Evolutionary conservation across 2,888 invertebrate genomes (phyloP).

Genomic region (Chloroclysta siterata): DNA sequence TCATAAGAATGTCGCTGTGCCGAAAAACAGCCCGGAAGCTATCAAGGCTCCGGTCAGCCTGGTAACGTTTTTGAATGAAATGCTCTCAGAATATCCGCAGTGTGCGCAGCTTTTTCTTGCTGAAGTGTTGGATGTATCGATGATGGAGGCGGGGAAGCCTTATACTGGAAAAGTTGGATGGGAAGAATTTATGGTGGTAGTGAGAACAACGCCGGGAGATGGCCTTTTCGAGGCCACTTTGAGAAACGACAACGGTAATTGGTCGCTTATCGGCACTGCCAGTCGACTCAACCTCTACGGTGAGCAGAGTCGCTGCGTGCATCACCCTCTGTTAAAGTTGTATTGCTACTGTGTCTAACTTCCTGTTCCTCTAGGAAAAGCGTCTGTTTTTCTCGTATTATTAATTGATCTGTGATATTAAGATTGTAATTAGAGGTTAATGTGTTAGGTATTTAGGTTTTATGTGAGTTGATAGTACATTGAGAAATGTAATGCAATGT

Average conservation of each 20-base stretch:
- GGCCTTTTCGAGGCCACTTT: constrained; percentile 93
- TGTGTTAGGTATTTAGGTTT: neutral
- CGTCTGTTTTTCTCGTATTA: neutral
- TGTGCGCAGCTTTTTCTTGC: constrained; percentile 87
- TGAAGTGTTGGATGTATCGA: constrained; percentile 87
- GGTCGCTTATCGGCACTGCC: constrained; percentile 88
- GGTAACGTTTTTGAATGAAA: constrained; percentile 87
- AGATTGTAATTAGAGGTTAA: neutral
- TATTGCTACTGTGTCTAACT: constrained; percentile 89
- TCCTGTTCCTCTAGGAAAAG: neutral
- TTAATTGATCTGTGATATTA: neutral
- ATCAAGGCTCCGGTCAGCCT: constrained; percentile 85
- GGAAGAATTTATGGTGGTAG: constrained; percentile 86
- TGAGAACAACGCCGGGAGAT: constrained; percentile 87
- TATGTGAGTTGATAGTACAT: neutral
- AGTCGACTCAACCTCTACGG: constrained; percentile 92
- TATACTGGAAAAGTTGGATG: constrained; percentile 69
- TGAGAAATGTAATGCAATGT: too few relatives aligned
- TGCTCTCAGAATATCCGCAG: constrained; percentile 83
- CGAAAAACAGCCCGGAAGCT: constrained; percentile 81
- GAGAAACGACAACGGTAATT: constrained; percentile 55
- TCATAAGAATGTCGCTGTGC: constrained; percentile 86
- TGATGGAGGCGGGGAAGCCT: constrained; percentile 77
- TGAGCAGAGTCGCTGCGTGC: constrained; percentile 90
- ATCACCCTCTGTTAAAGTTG: constrained; percentile 89